Evolutionary conservation across 1,140 invertebrate species (phyloP).

Genomic region (Aphaenogaster rudis): DNA sequence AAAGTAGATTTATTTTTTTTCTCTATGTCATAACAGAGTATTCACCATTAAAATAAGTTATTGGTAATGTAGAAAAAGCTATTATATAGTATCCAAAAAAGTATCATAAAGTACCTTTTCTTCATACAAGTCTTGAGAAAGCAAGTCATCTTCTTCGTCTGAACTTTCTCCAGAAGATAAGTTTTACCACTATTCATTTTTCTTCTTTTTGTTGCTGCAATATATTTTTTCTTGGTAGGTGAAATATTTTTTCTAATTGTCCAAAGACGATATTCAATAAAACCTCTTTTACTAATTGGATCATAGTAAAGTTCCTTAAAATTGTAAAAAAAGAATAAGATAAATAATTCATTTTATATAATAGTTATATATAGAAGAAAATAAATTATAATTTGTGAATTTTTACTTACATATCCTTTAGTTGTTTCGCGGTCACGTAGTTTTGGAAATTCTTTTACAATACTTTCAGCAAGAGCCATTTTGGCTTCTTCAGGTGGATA

Average conservation of each 20-base stretch:
- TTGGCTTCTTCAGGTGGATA: background rate
- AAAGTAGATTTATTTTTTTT: too few relatives aligned
- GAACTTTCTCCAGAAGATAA: background rate
- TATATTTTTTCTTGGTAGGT: background rate
- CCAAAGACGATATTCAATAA: background rate
- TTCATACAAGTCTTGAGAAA: background rate
- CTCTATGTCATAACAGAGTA: background rate
- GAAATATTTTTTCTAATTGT: background rate
- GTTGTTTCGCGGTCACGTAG: background rate
- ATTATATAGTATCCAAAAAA: background rate
- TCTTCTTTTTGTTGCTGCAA: background rate
- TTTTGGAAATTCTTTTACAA: conserved; percentile 5
- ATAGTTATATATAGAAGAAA: background rate
- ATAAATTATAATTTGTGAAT: too few relatives aligned
- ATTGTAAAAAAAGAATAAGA: background rate
- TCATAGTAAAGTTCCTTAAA: conserved; percentile 19
- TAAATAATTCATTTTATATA: background rate
- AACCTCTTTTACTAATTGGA: background rate
- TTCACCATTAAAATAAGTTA: background rate
- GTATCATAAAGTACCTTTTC: background rate
- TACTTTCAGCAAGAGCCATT: background rate
- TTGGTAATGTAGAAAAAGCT: background rate
- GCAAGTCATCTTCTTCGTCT: background rate
- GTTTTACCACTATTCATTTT: background rate
- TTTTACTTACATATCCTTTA: background rate